phyloP scores from a whole-genome alignment of 1,140 invertebrate species.

The Muscidifurax raptorellus region DNA sequence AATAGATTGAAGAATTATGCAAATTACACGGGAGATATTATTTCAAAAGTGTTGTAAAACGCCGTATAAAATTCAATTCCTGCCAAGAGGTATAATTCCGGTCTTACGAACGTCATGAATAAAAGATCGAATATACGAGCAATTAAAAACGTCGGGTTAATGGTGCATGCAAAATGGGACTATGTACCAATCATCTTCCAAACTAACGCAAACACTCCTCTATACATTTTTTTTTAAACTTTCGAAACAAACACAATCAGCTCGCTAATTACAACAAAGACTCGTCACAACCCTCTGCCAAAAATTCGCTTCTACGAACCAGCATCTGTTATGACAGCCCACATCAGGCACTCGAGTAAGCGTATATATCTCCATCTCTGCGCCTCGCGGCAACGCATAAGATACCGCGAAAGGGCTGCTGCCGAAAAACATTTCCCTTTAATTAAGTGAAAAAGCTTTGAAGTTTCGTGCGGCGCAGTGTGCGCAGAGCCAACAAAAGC shows the following conservation, averaged over 20 bases:
- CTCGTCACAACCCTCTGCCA: background rate
- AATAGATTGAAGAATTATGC: conserved; percentile 27
- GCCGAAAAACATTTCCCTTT: conserved; percentile 40
- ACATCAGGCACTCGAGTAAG: background rate
- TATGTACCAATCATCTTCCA: background rate
- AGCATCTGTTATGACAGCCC: background rate
- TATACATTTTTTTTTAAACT: background rate
- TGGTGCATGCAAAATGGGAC: conserved; percentile 4
- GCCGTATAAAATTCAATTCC: conserved; percentile 41
- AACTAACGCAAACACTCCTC: background rate
- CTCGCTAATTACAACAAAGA: background rate
- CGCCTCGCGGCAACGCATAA: background rate
- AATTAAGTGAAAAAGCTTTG: conserved; percentile 43
- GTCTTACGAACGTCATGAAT: conserved; percentile 1
- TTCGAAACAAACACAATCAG: background rate
- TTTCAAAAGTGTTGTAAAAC: conserved; percentile 22
- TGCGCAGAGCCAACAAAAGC: conserved; percentile 23
- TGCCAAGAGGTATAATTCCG: background rate
- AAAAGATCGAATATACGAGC: background rate
- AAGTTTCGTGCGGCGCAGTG: conserved; percentile 4
- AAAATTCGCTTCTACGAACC: background rate
- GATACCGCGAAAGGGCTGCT: conserved; percentile 4
- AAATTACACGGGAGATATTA: background rate
- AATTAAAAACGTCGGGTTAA: conserved; percentile 18
- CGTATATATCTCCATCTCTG: background rate